phyloP scores from a whole-genome alignment of 2,113 vertebrate species.

The Erpornis zantholeuca region DNA sequence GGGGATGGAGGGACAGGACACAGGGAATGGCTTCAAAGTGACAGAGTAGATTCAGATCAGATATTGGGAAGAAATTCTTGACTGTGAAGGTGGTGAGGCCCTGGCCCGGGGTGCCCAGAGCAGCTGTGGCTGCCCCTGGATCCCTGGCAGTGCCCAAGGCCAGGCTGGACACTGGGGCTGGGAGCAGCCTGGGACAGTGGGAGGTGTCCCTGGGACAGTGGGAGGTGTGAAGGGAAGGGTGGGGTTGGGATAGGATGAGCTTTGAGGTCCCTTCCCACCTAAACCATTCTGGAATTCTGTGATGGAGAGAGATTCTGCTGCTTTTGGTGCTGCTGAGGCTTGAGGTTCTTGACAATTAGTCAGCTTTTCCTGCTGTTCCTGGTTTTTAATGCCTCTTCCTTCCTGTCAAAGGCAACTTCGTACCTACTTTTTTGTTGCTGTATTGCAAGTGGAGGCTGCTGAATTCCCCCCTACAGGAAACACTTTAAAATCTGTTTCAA shows the following conservation, averaged over 20 bases:
- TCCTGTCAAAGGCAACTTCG: neutral
- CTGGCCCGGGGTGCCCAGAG: neutral
- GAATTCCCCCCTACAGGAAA: neutral
- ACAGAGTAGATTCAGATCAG: neutral
- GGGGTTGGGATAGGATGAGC: accelerated
- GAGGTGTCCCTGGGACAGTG: neutral
- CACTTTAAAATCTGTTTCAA: neutral
- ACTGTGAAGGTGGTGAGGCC: neutral
- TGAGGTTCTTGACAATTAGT: neutral
- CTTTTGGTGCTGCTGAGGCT: neutral
- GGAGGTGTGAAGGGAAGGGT: too few species aligned
- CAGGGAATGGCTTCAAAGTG: neutral
- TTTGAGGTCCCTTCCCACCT: neutral
- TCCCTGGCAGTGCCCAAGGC: neutral
- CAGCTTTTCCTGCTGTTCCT: neutral
- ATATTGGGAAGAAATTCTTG: neutral
- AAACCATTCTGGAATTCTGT: neutral
- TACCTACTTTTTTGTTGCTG: neutral
- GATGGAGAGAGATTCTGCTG: neutral
- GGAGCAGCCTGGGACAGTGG: neutral
- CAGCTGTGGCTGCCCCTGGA: neutral
- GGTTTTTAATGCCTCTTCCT: neutral
- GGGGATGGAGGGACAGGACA: neutral
- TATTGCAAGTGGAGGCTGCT: neutral
- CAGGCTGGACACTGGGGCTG: neutral